phyloP scores from a whole-genome alignment of 2,113 vertebrate genomes.

The Indri indri region DNA sequence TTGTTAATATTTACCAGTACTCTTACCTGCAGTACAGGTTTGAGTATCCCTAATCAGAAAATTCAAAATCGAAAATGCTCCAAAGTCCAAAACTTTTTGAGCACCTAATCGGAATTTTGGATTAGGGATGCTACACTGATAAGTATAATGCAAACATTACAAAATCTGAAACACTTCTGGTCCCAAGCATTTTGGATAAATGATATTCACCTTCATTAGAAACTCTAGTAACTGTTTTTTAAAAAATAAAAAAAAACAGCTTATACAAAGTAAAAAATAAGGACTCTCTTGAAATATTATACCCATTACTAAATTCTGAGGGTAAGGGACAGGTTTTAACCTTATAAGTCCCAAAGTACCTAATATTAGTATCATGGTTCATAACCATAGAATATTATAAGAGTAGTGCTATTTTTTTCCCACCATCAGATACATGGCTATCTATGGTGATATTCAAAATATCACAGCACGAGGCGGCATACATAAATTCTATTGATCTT shows the following conservation, averaged over 20 bases:
- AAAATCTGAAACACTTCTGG: not conserved
- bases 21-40: not conserved
- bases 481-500: not conserved
- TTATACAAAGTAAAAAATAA: constrained; percentile 15
- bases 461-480: not conserved
- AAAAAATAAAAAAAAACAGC: not conserved
- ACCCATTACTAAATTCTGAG: not conserved
- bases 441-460: not conserved
- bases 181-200: not conserved
- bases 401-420: not conserved
- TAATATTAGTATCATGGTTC: not conserved
- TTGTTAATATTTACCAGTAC: not conserved
- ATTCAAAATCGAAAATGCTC: not conserved
- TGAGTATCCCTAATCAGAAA: not conserved
- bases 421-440: not conserved
- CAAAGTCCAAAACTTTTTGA: not conserved
- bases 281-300: not conserved
- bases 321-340: not conserved
- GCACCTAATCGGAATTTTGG: not conserved
- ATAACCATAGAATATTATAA: not conserved
- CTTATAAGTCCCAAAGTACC: not conserved
- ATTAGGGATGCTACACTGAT: not conserved
- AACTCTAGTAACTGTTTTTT: not conserved
- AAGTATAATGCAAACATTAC: not conserved
- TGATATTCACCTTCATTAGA: not conserved